phyloP scores from a whole-genome alignment of 2,888 invertebrate species.

The Morpho deidamia region DNA sequence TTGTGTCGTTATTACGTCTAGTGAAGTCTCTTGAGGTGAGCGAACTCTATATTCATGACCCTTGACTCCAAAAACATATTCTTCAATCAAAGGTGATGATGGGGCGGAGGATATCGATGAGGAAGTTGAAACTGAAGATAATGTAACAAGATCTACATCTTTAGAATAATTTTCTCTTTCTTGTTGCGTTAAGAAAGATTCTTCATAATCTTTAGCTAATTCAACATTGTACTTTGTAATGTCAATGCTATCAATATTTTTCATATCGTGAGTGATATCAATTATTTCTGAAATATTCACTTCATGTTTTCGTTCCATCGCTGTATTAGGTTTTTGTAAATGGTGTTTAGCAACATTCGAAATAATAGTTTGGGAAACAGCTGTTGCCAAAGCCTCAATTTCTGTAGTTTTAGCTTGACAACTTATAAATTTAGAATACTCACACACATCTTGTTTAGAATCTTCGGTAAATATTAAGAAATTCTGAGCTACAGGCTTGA shows the following conservation, averaged over 20 bases:
- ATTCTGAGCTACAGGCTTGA: too few relatives aligned
- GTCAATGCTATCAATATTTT: too few relatives aligned
- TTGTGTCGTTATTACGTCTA: neutral
- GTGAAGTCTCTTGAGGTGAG: constrained; percentile 2
- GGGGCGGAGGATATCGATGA: constrained; percentile 22
- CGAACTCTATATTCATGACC: constrained; percentile 8
- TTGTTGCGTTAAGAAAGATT: too few relatives aligned
- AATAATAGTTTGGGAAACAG: constrained; percentile 20
- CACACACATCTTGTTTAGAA: too few relatives aligned
- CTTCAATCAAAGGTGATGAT: constrained; percentile 23
- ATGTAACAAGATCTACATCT: neutral
- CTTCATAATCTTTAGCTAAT: constrained; percentile 12
- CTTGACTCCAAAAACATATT: constrained; percentile 19
- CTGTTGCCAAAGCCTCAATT: constrained; percentile 21
- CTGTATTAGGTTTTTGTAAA: too few relatives aligned
- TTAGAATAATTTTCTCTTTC: neutral
- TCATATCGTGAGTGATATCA: constrained; percentile 7
- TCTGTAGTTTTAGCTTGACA: constrained; percentile 8
- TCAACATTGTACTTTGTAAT: constrained; percentile 18
- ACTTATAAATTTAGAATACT: neutral
- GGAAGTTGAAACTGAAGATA: constrained; percentile 1
- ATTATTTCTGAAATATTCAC: constrained; percentile 7
- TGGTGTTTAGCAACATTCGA: constrained; percentile 11
- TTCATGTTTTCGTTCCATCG: too few relatives aligned
- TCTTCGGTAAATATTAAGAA: too few relatives aligned